Percentiles rank a stretch among this genome's conserved stretches.
phyloP scores from a whole-genome alignment of 2,797 vertebrate species.

The Danio jaintianensis region DNA sequence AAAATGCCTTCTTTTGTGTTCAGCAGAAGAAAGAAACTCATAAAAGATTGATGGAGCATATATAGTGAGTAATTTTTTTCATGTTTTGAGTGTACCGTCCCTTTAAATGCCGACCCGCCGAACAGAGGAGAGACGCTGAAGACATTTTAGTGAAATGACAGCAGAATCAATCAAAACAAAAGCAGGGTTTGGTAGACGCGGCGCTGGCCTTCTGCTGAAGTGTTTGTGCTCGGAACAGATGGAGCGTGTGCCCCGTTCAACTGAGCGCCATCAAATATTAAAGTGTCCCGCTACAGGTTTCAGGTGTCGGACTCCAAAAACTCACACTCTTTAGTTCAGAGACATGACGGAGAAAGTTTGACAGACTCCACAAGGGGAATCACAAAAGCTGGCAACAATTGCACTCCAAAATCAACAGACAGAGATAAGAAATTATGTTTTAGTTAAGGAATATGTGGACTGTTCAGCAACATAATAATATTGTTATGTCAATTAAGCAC shows the following conservation, averaged over 20 bases:
- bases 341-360: background rate
- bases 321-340: background rate
- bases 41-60: background rate
- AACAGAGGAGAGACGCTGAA: constrained; percentile 20
- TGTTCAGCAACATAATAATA: too few species aligned
- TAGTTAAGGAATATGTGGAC: background rate
- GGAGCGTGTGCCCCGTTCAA: constrained; percentile 27
- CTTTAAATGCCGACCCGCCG: background rate
- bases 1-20: too few species aligned
- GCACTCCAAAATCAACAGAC: background rate
- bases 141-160: constrained; percentile 45
- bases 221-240: constrained; percentile 37
- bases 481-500: background rate
- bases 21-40: background rate
- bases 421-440: background rate
- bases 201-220: constrained; percentile 35
- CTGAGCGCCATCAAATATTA: constrained; percentile 77
- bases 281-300: constrained; percentile 74
- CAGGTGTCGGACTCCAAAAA: constrained; percentile 70
- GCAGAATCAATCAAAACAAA: constrained; percentile 42
- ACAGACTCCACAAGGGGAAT: background rate
- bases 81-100: background rate
- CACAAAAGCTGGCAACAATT: background rate
- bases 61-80: too few species aligned
- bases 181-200: background rate